Percentiles rank a stretch among this genome's conserved stretches.
Evolutionary conservation across 2,888 invertebrate species (phyloP).

Genomic region (Conops quadrifasciatus): DNA sequence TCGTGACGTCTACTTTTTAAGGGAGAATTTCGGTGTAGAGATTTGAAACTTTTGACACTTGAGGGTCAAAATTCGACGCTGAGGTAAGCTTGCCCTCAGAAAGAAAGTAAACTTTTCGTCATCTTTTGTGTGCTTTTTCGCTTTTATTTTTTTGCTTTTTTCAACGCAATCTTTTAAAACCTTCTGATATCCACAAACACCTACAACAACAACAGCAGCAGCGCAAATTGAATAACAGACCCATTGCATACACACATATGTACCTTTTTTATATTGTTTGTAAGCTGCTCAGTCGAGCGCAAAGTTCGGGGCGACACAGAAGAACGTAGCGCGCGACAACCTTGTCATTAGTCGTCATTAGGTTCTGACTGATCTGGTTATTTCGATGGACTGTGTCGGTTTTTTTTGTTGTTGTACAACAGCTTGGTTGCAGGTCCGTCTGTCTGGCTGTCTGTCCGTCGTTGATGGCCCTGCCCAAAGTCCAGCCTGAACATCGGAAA

Average conservation of each 20-base stretch:
- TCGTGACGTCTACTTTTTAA: too few relatives aligned
- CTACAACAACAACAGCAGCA: background rate
- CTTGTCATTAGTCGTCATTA: slow-evolving; percentile 38
- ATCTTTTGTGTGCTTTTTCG: too few relatives aligned
- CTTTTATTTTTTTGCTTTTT: background rate
- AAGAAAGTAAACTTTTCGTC: too few relatives aligned
- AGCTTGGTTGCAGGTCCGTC: background rate
- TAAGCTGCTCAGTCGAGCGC: slow-evolving; percentile 17
- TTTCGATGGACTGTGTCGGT: slow-evolving; percentile 22
- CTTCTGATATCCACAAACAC: background rate
- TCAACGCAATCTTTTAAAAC: background rate
- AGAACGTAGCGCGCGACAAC: slow-evolving; percentile 26
- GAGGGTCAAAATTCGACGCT: too few relatives aligned
- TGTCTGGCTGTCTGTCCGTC: background rate
- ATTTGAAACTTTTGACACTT: too few relatives aligned
- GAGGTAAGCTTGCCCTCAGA: too few relatives aligned
- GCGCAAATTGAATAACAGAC: background rate
- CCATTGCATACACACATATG: background rate
- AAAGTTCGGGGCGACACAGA: slow-evolving; percentile 31
- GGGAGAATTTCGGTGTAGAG: too few relatives aligned
- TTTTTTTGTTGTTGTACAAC: background rate
- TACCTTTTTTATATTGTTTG: background rate
- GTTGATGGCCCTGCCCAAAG: background rate
- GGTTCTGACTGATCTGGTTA: slow-evolving; percentile 36
- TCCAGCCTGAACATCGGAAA: background rate